Evolutionary conservation across 1,140 invertebrate species (phyloP).

Genomic region (Bombus difficillimus): DNA sequence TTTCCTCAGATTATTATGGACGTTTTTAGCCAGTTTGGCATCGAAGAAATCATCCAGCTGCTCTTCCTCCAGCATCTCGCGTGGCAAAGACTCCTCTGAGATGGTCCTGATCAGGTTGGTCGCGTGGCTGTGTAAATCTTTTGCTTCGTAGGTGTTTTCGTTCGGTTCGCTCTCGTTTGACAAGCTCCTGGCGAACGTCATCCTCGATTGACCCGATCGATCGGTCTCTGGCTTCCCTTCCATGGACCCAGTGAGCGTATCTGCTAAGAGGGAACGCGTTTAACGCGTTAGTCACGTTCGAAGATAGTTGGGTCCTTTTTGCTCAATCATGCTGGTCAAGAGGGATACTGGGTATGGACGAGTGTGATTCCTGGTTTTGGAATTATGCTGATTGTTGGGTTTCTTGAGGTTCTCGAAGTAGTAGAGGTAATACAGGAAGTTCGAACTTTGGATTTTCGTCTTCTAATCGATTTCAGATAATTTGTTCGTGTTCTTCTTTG

Average conservation of each 20-base stretch:
- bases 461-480: too few species aligned
- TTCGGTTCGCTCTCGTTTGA: constrained; percentile 75
- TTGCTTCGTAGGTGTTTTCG: constrained; percentile 71
- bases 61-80: constrained; percentile 75
- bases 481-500: too few species aligned
- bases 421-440: too few species aligned
- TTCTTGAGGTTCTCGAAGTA: background rate
- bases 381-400: background rate
- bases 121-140: constrained; percentile 65
- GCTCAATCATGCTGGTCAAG: background rate
- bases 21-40: constrained; percentile 61
- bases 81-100: constrained; percentile 80
- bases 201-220: constrained; percentile 53
- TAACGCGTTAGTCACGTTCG: constrained; percentile 60
- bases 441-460: background rate
- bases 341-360: background rate
- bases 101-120: constrained; percentile 72
- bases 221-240: constrained; percentile 9
- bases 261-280: constrained; percentile 56
- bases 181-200: constrained; percentile 64
- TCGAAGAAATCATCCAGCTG: constrained; percentile 69
- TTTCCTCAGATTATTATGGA: constrained; percentile 55
- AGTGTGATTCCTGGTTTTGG: background rate
- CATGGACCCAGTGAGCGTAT: constrained; percentile 54
- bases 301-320: constrained; percentile 52